A percentile compares a stretch with the other conserved stretches of the same genome.
These are phyloP conservation scores for Trialeurodes vaporariorum DNA, from an alignment of 1,140 invertebrate genomes.

Conservation along the genomic window DNA sequence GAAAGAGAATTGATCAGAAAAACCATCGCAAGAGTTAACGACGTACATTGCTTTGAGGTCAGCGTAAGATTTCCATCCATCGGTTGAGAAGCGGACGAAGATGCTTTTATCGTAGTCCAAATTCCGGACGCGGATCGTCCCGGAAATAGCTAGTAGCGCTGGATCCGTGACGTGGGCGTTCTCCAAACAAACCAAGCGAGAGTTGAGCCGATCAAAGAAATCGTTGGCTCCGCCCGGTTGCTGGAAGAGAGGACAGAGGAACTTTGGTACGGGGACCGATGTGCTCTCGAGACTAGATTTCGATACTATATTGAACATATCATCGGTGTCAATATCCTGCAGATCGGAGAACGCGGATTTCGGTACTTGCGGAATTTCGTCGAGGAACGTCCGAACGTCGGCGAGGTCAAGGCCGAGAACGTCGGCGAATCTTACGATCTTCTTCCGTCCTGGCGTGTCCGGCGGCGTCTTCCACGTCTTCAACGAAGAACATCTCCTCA, in stretches of 20 bases:
- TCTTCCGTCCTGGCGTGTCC: slow-evolving; percentile 68
- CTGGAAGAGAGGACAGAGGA: slow-evolving; percentile 63
- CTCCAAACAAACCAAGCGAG: slow-evolving; percentile 68
- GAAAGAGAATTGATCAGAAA: slow-evolving; percentile 81
- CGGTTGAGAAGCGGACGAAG: slow-evolving; percentile 70
- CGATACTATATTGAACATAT: not conserved
- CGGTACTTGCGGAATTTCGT: slow-evolving; percentile 78
- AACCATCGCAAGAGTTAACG: slow-evolving; percentile 78
- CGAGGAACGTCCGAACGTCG: slow-evolving; percentile 76
- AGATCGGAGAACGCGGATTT: slow-evolving; percentile 70
- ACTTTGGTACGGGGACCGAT: slow-evolving; percentile 40
- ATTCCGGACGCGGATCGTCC: slow-evolving; percentile 77
- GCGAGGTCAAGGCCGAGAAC: slow-evolving; percentile 85
- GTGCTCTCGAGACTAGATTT: slow-evolving; percentile 25
- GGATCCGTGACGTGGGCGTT: slow-evolving; percentile 62
- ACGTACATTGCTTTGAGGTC: slow-evolving; percentile 76
- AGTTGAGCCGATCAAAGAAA: slow-evolving; percentile 64
- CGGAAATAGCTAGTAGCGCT: slow-evolving; percentile 61
- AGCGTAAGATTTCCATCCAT: slow-evolving; percentile 70
- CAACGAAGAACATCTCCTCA: not conserved
- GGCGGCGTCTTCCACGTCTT: not conserved
- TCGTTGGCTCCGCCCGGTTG: slow-evolving; percentile 61
- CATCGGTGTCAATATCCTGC: slow-evolving; percentile 40
- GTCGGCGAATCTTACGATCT: slow-evolving; percentile 91
- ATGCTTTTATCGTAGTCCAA: slow-evolving; percentile 85